phyloP scores from a whole-genome alignment of 1,140 invertebrate genomes.

The Hypothenemus hampei region DNA sequence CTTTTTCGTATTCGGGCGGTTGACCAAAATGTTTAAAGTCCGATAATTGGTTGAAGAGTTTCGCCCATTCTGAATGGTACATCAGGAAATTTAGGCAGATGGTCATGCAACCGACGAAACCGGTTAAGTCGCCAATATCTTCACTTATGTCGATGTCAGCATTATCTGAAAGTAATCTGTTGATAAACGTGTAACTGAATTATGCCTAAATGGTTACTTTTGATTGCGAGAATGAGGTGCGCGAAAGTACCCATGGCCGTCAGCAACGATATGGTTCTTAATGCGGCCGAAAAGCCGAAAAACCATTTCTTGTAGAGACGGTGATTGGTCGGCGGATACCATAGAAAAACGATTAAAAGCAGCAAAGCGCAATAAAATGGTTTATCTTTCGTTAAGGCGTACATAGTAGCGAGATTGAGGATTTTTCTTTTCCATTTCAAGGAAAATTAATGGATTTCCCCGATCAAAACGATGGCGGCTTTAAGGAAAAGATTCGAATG shows the following conservation, averaged over 20 bases:
- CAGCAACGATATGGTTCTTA: slow-evolving; percentile 1
- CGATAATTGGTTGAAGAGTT: slow-evolving; percentile 6
- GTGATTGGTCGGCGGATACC: slow-evolving; percentile 2
- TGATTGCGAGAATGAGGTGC: background rate
- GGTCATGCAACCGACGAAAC: slow-evolving; percentile 12
- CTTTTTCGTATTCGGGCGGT: slow-evolving; percentile 6
- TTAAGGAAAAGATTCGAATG: too few species aligned
- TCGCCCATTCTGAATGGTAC: slow-evolving; percentile 9
- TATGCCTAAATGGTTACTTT: too few species aligned
- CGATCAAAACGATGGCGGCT: too few species aligned
- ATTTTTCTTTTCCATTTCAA: too few species aligned
- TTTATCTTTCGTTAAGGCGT: background rate
- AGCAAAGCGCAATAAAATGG: slow-evolving; percentile 5
- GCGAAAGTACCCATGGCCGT: slow-evolving; percentile 2
- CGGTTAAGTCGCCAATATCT: slow-evolving; percentile 16
- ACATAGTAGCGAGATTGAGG: slow-evolving; percentile 9
- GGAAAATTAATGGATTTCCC: too few species aligned
- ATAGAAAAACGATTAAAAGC: slow-evolving; percentile 1
- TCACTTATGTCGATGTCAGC: slow-evolving; percentile 12
- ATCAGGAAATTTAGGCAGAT: slow-evolving; percentile 1
- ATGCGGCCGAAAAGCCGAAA: background rate
- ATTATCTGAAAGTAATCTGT: slow-evolving; percentile 7
- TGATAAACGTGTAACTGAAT: background rate
- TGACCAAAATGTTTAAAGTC: slow-evolving; percentile 14
- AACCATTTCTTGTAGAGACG: background rate